Conservation (phyloP, 2,113 vertebrate genomes). For the Zosterops hypoxanthus region DNA sequence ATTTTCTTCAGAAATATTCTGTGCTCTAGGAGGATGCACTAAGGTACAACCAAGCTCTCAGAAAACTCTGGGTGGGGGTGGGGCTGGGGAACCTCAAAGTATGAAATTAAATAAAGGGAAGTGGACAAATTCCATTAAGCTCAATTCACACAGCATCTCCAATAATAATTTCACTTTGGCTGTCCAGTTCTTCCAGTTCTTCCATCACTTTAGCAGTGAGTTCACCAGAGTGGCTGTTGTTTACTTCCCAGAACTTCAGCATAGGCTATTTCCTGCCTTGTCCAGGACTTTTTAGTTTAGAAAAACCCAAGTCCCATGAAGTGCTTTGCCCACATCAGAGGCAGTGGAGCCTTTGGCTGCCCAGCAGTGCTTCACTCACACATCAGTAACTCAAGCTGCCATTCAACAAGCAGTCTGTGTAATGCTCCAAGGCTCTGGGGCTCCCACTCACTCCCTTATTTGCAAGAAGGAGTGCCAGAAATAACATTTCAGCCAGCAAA, state of each 20-base stretch:
- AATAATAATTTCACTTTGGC: background rate
- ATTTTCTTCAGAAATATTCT: background rate
- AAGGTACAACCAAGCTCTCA: background rate
- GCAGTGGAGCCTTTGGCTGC: background rate
- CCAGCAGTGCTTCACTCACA: background rate
- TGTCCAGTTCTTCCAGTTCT: background rate
- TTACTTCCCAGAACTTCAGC: background rate
- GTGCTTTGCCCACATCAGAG: background rate
- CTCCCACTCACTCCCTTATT: background rate
- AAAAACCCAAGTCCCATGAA: background rate
- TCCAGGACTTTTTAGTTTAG: background rate
- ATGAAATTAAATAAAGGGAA: background rate
- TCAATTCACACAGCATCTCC: background rate
- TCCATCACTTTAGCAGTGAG: background rate
- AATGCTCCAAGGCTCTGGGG: background rate
- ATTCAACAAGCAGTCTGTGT: background rate
- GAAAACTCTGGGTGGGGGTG: background rate
- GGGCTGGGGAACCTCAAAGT: background rate
- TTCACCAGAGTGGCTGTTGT: background rate
- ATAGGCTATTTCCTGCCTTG: accelerated
- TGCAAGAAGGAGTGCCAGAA: background rate
- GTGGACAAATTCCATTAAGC: background rate
- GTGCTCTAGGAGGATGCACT: accelerated
- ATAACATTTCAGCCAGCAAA: background rate
- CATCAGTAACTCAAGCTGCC: background rate